Evolutionary conservation across 2,113 vertebrate genomes (phyloP).

Genomic region (Myxocyprinus asiaticus): DNA sequence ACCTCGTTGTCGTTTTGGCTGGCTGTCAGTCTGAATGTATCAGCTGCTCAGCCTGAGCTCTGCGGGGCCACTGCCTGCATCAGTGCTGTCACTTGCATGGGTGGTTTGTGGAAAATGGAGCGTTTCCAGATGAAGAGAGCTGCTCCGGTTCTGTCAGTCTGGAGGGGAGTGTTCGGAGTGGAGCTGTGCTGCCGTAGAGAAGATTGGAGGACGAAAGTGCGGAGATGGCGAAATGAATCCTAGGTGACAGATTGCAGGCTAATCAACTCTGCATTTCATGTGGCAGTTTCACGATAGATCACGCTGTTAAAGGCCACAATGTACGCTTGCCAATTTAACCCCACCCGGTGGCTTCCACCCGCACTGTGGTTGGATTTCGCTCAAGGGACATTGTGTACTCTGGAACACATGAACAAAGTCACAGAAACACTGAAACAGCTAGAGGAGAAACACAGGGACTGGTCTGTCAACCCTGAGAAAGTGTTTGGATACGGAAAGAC

Average conservation of each 20-base stretch:
- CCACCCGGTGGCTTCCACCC: not conserved
- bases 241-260: conserved; percentile 34
- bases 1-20: conserved; percentile 15
- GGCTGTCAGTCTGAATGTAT: conserved; percentile 30
- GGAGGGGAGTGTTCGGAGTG: not conserved
- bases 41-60: conserved; percentile 26
- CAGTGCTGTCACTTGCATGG: conserved; percentile 22
- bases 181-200: no score
- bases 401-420: conserved; percentile 15
- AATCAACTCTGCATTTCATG: conserved; percentile 9
- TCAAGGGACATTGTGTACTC: conserved; percentile 34
- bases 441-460: not conserved
- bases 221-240: not conserved
- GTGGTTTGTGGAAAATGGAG: conserved; percentile 25
- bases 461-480: not conserved
- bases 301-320: conserved; percentile 2
- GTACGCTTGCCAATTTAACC: not conserved
- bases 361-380: conserved; percentile 2
- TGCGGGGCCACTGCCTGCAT: conserved; percentile 11
- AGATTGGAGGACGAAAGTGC: not conserved
- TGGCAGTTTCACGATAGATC: not conserved
- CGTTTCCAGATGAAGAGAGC: conserved; percentile 19
- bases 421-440: conserved; percentile 24
- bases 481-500: no score
- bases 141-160: conserved; percentile 21